A percentile compares a stretch with the other conserved stretches of the same genome.
Conservation (phyloP, 2,113 vertebrate species). For the Cyphomyrus discorhynchus region DNA sequence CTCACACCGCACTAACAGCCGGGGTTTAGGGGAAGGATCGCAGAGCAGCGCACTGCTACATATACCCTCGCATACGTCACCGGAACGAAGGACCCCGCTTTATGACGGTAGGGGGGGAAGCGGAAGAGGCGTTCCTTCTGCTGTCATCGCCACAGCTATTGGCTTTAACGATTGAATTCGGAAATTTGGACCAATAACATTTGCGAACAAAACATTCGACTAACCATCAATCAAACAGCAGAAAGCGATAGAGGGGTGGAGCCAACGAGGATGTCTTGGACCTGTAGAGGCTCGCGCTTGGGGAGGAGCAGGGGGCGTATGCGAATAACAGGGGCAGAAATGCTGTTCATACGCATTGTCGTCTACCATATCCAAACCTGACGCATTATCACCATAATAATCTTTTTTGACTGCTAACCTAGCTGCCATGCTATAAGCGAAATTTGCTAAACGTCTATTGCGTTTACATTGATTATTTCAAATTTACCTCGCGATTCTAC, state of each 20-base stretch:
- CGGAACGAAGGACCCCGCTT: slow-evolving; percentile 29
- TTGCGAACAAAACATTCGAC: background rate
- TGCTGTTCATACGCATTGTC: background rate
- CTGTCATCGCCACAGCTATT: background rate
- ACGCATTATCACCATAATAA: background rate
- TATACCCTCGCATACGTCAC: slow-evolving; percentile 45
- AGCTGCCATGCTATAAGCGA: background rate
- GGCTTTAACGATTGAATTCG: background rate
- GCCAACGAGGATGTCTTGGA: background rate
- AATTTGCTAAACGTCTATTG: background rate
- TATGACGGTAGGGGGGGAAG: background rate
- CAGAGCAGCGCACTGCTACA: background rate
- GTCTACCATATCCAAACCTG: background rate
- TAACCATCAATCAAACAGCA: background rate
- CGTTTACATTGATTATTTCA: background rate
- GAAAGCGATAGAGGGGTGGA: background rate
- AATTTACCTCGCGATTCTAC: background rate
- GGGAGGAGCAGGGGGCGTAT: background rate
- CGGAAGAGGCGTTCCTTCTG: background rate
- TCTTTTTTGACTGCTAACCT: background rate
- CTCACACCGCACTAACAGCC: slow-evolving; percentile 59
- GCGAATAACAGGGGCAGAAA: background rate
- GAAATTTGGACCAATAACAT: background rate
- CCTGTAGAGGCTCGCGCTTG: background rate
- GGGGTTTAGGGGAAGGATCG: slow-evolving; percentile 51